Conservation (phyloP, 1,140 invertebrate genomes). For the Tribolium castaneum region DNA sequence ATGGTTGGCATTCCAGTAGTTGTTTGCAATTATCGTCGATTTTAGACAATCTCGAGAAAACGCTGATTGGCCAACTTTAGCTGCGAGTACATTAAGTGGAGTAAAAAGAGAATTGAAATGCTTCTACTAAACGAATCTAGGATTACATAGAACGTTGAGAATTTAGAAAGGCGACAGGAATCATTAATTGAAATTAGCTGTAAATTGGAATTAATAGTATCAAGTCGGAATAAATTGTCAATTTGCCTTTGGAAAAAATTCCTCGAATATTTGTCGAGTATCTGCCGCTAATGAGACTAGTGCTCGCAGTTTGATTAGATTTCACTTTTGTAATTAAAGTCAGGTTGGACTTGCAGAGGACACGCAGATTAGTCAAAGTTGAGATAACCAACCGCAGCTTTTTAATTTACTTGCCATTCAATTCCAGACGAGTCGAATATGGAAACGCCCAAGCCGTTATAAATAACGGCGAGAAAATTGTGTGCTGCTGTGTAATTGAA, state of each 20-base stretch:
- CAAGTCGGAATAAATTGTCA: not conserved
- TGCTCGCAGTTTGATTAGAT: conserved; percentile 38
- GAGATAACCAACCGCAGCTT: conserved; percentile 29
- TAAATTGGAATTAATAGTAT: conserved; percentile 3
- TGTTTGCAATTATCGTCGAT: not conserved
- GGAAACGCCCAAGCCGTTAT: conserved; percentile 31
- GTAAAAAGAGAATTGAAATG: too few relatives aligned
- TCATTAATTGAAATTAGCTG: conserved; percentile 2
- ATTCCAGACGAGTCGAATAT: conserved; percentile 25
- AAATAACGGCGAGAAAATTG: conserved; percentile 42
- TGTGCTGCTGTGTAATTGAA: conserved; percentile 30
- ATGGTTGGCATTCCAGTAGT: not conserved
- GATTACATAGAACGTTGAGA: not conserved
- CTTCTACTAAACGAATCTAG: not conserved
- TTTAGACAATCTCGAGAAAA: not conserved
- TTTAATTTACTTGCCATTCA: conserved; percentile 42
- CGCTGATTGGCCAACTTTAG: not conserved
- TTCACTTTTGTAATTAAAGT: conserved; percentile 43
- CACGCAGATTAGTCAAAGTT: conserved; percentile 28
- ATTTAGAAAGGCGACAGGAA: conserved; percentile 10
- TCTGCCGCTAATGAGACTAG: not conserved
- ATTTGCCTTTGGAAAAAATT: conserved; percentile 1
- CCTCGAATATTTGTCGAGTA: not conserved
- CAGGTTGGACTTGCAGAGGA: conserved; percentile 25
- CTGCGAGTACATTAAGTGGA: not conserved